These are phyloP conservation scores for Semaprochilodus insignis DNA, from an alignment of 2,797 vertebrate genomes.

Conservation along the genomic window DNA sequence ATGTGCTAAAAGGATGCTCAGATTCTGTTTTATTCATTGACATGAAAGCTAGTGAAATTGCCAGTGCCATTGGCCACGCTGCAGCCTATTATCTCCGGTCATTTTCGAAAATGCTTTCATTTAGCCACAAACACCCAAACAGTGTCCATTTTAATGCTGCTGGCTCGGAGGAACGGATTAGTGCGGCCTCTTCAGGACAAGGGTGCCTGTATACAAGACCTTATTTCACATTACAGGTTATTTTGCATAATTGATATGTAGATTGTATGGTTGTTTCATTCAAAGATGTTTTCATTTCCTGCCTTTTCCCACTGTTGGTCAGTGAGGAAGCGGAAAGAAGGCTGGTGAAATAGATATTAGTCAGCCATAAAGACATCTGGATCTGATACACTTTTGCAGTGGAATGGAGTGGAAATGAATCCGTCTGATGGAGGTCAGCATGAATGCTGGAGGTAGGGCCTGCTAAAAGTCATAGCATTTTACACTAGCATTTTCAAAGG, in stretches of 20 bases:
- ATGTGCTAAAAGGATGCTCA: neutral
- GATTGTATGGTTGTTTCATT: neutral
- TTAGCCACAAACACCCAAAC: neutral
- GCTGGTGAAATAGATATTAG: neutral
- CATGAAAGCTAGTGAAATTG: conserved; percentile 6
- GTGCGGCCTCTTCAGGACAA: neutral
- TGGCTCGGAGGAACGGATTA: neutral
- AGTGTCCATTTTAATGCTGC: neutral
- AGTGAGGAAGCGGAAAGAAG: neutral
- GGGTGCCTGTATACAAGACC: neutral
- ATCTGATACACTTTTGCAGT: neutral
- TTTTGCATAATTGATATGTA: neutral
- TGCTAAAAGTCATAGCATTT: neutral
- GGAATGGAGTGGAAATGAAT: neutral
- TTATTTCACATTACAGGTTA: neutral
- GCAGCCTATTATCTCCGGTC: neutral
- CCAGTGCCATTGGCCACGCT: neutral
- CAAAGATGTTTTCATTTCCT: conserved; percentile 14
- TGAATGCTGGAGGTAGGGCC: neutral
- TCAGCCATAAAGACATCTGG: neutral
- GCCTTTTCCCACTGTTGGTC: neutral
- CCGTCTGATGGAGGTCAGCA: neutral
- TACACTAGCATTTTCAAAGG: too few relatives aligned
- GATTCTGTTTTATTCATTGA: neutral
- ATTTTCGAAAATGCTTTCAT: neutral